These are phyloP conservation scores for Ceramica pisi DNA, from an alignment of 2,888 invertebrate species.

Conservation along the genomic window DNA sequence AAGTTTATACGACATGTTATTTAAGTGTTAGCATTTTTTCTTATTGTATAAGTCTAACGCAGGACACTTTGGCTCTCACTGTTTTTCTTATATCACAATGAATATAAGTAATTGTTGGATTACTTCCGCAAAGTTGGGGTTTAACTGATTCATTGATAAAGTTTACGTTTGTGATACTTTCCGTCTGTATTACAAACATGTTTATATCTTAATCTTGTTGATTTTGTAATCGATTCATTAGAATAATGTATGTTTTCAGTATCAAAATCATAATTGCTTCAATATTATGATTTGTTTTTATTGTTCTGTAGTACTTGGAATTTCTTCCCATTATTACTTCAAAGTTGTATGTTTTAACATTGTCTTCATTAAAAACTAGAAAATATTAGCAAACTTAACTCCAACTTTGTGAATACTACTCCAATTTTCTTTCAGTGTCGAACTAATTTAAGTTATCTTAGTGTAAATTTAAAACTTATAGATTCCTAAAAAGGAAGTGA, in stretches of 20 bases:
- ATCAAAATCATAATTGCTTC: not conserved
- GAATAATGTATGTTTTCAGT: not conserved
- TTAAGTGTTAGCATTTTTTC: conserved; percentile 88
- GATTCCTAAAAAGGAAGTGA: conserved; percentile 72
- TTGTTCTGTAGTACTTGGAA: not conserved
- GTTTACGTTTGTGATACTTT: not conserved
- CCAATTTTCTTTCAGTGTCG: conserved; percentile 78
- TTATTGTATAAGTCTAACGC: conserved; percentile 86
- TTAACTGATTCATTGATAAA: conserved; percentile 18
- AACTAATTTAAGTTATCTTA: conserved; percentile 79
- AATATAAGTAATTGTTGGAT: conserved; percentile 57
- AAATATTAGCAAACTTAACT: conserved; percentile 25
- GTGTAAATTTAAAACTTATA: conserved; percentile 71
- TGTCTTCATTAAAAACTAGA: not conserved
- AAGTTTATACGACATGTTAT: conserved; percentile 88
- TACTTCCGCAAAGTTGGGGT: conserved; percentile 67
- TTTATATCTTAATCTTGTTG: not conserved
- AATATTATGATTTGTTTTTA: conserved; percentile 8
- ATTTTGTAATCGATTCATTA: not conserved
- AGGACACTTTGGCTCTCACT: conserved; percentile 79
- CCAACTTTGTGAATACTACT: conserved; percentile 68
- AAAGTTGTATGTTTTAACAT: not conserved
- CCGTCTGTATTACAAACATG: not conserved
- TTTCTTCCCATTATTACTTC: not conserved
- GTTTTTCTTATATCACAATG: conserved; percentile 63